Base-by-base conservation (phyloP, 2,113 vertebrate genomes). In the Condylura cristata region DNA sequence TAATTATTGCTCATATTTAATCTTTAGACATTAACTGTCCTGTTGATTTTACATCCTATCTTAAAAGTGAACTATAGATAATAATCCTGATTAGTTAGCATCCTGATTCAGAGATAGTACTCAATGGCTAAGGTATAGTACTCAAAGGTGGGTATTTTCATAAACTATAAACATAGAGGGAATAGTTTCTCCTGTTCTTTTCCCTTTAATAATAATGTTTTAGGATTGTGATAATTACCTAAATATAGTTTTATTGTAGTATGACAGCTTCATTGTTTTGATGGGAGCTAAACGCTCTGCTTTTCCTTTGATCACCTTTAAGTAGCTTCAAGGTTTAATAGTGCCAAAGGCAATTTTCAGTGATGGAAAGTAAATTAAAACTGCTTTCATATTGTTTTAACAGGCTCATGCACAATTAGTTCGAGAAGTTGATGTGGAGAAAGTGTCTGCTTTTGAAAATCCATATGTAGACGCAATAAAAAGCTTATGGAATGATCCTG, bases 401-500 rank as follows among this genome's bases (percentile, higher is more conserved):
- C 97, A 99, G 99, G 98, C 97, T 97, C 98, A 99, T 97, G 98
- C 98, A 96, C 98, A 99, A 60, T 98, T 99, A 97, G 98, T 99
- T 97, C 98, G 98, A 97, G 99, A 99, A 97, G 98, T 99, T 18
- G 98, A 99, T 41, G 98, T 99, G 96, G 99, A 99, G 96, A 99
- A 99, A 90, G 98, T 99, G 71, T 98, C 97, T 86, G 97, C 98
- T 87, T 99, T 99, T 96, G 98, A 98, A 87, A 99, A 98, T 79
- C 98, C 98, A 0, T 99, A 99, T 6, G 98, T 98, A 97, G 99
- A 99, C 90, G 99, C 99, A 97, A 99, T 99, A 98, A 99, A 99
- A 98, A 99, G 98, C 97, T 98, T 99, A 97, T 99, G 99, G 99
- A 99, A 98, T 74, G 99, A 99, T 93, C 99, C 99, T 53, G 99